Conservation (phyloP, 30 jellyfish, hydroid and myxozoan genomes). For the Catostylus mosaicus region DNA sequence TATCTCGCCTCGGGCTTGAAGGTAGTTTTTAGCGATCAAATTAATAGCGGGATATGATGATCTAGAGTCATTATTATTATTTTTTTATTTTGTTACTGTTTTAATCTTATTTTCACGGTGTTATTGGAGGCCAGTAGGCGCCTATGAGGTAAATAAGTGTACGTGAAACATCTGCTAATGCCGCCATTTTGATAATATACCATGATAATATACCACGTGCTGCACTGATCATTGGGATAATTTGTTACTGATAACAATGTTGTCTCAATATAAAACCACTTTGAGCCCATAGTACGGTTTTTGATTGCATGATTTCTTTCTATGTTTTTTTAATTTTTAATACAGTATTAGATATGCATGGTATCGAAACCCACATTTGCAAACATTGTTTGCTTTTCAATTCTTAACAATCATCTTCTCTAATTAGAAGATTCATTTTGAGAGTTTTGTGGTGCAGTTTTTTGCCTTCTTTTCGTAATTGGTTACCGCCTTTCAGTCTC, state of each 20-base stretch:
- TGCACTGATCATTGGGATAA: too few relatives aligned
- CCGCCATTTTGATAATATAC: too few relatives aligned
- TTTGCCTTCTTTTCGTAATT: not conserved
- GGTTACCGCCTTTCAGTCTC: conserved; percentile 11
- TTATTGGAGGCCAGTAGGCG: too few relatives aligned
- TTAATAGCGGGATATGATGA: too few relatives aligned
- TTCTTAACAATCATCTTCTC: conserved; percentile 23
- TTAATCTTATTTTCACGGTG: too few relatives aligned
- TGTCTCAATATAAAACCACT: conserved; percentile 33
- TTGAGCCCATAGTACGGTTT: not conserved
- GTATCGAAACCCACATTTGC: conserved; percentile 27
- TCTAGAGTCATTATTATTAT: too few relatives aligned
- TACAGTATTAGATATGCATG: not conserved
- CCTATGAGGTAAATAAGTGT: too few relatives aligned
- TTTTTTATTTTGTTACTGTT: too few relatives aligned
- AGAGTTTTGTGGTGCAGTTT: conserved; percentile 30
- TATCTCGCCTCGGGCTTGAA: too few relatives aligned
- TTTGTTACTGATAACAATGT: conserved; percentile 2
- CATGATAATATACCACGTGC: too few relatives aligned
- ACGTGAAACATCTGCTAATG: too few relatives aligned
- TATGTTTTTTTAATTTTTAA: conserved; percentile 23
- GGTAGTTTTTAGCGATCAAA: too few relatives aligned
- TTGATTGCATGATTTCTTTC: not conserved
- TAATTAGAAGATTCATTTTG: conserved; percentile 27
- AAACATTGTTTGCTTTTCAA: conserved; percentile 40